A percentile compares a stretch with the other conserved stretches of the same genome.
phyloP scores from a whole-genome alignment of 2,797 vertebrate genomes.

The Hafferia zeledoni region DNA sequence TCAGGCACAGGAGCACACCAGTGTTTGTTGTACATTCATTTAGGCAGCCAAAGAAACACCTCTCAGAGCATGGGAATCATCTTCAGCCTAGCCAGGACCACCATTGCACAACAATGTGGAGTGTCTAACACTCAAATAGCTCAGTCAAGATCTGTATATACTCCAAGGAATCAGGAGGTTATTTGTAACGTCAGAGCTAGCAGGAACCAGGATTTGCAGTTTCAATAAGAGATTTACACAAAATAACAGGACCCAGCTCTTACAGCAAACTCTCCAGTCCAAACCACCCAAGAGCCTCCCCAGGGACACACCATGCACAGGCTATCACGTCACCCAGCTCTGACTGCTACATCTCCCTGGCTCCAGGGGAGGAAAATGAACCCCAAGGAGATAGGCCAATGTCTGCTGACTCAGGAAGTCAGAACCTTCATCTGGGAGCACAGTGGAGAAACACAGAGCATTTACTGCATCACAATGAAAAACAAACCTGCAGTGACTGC shows the following conservation, averaged over 20 bases:
- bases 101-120: neutral
- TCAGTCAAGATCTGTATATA: neutral
- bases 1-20: neutral
- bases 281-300: neutral
- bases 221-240: neutral
- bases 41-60: neutral
- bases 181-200: neutral
- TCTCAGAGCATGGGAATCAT: neutral
- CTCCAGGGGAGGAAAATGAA: neutral
- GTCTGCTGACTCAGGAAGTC: neutral
- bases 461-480: neutral
- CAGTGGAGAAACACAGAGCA: neutral
- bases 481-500: neutral
- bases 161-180: neutral
- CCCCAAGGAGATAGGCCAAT: neutral
- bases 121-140: neutral
- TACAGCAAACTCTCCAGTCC: neutral
- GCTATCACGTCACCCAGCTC: neutral
- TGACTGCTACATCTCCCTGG: neutral
- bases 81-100: accelerated
- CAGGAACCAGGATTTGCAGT: neutral
- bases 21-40: neutral
- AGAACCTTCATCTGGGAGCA: neutral
- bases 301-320: neutral
- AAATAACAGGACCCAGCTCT: neutral